Percentiles rank a stretch among this genome's conserved stretches.
Conservation (phyloP, 2,888 invertebrate genomes). For the Ligdia adustata region DNA sequence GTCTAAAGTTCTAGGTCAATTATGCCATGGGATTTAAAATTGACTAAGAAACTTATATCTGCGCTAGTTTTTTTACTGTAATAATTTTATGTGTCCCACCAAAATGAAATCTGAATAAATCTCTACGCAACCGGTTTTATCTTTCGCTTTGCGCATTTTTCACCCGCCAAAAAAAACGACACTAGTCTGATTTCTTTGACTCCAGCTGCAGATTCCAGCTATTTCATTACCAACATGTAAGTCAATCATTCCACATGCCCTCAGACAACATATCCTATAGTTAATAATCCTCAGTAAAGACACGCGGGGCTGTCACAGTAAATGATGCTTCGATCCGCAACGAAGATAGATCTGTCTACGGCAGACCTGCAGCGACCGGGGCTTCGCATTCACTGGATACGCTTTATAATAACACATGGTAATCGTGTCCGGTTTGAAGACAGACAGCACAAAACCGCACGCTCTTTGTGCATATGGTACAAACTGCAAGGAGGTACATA, state of each 20-base stretch:
- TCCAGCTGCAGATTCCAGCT: constrained; percentile 3
- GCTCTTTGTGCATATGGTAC: background rate
- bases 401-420: constrained; percentile 27
- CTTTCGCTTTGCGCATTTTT: too few species aligned
- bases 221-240: constrained; percentile 9
- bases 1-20: too few species aligned
- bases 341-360: constrained; percentile 53
- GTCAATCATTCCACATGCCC: constrained; percentile 23
- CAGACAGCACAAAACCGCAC: background rate
- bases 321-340: constrained; percentile 51
- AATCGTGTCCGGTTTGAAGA: constrained; percentile 19
- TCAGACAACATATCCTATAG: constrained; percentile 19
- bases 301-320: constrained; percentile 49
- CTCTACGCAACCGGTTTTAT: too few species aligned
- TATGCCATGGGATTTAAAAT: too few species aligned
- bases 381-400: constrained; percentile 28
- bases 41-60: too few species aligned
- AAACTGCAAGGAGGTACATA: too few species aligned
- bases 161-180: too few species aligned
- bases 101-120: too few species aligned
- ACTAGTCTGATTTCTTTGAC: too few species aligned
- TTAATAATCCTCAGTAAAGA: constrained; percentile 40
- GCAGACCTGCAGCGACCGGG: constrained; percentile 2
- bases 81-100: too few species aligned
- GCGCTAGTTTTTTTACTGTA: too few species aligned